Base-by-base conservation (phyloP, 2,113 vertebrate species). In the Stictonetta naevosa region DNA sequence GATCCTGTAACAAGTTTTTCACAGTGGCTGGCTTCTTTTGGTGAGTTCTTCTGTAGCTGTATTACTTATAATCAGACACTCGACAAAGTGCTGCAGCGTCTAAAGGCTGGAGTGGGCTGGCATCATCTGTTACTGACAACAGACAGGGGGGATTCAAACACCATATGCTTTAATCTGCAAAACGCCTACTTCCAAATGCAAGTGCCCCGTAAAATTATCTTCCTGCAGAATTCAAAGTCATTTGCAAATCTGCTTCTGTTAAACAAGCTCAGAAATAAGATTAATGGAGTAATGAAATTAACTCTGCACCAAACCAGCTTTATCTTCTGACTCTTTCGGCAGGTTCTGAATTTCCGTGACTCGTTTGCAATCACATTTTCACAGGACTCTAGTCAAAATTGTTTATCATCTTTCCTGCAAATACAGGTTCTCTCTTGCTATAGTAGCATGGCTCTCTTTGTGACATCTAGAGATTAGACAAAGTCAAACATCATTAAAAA, bases 81-180 rank as follows among this genome's bases (percentile, higher is more conserved):
- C 78, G 42, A 59, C 44, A 67, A 83, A 90, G 31, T 63, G 50
- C 18, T 4, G 6, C 11, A 86, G 38, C 16, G 68, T 79, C 66
- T 85, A 85, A 91, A 90, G 58, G 53, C n/a, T 92, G 56, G 33
- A 84, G 46, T 46, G 13, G 52, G 36, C 48, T 83, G 79, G 29
- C 42, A 88, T 90, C 68, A 75, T 77, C 85, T 11, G 0, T 28
- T 92, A 59, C 59, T 63, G 46, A 63, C 2, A 1, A 92, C 72
- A 90, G 90, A 67, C 44, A 83, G 50, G 42, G 75, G 87, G 78
- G 87, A 92, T 86, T 88, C 87, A 71, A 73, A 13, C 64, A 67
- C 72, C 90, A 86, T 92, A 90, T 93, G 83, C 68, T 93, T 94
- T 90, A 80, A 87, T 79, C 83, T 92, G 68, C 56, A 88, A 74